Conservation (phyloP, 2,888 invertebrate genomes). For the Ypsolopha scabrella region DNA sequence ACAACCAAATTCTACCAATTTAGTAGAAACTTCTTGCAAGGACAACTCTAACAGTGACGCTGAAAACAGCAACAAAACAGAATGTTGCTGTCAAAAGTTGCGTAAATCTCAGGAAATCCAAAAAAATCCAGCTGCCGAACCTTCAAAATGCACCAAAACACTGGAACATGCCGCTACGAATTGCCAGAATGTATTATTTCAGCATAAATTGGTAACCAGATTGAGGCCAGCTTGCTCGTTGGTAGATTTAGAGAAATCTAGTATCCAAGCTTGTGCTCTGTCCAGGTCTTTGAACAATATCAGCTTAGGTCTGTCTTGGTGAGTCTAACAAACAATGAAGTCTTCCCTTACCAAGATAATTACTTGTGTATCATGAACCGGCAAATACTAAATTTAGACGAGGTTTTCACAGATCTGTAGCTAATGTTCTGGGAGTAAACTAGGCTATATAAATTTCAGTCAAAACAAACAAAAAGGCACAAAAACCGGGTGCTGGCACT, state of each 20-base stretch:
- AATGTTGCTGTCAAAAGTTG: constrained; percentile 16
- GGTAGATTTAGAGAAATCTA: constrained; percentile 36
- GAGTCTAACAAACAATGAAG: too few species aligned
- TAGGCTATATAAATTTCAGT: too few species aligned
- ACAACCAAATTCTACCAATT: constrained; percentile 18
- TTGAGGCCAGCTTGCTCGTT: constrained; percentile 46
- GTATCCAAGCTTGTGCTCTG: constrained; percentile 22
- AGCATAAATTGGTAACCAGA: constrained; percentile 42
- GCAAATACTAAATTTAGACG: too few species aligned
- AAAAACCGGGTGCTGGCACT: too few species aligned
- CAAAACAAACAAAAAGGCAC: too few species aligned
- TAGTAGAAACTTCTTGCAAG: constrained; percentile 17
- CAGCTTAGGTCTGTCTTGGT: constrained; percentile 20
- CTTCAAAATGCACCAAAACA: not conserved
- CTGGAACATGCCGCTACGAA: constrained; percentile 3
- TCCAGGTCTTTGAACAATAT: constrained; percentile 42
- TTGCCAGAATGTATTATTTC: constrained; percentile 25
- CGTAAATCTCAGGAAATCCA: constrained; percentile 21
- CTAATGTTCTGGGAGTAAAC: too few species aligned
- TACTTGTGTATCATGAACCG: too few species aligned
- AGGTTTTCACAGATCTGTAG: too few species aligned
- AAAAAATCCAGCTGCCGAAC: constrained; percentile 8
- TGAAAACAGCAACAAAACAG: constrained; percentile 10
- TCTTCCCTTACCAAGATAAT: too few species aligned
- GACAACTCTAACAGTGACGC: constrained; percentile 18